Evolutionary conservation across 1,140 invertebrate species (phyloP).

Genomic region (Dendrolimus kikuchii): DNA sequence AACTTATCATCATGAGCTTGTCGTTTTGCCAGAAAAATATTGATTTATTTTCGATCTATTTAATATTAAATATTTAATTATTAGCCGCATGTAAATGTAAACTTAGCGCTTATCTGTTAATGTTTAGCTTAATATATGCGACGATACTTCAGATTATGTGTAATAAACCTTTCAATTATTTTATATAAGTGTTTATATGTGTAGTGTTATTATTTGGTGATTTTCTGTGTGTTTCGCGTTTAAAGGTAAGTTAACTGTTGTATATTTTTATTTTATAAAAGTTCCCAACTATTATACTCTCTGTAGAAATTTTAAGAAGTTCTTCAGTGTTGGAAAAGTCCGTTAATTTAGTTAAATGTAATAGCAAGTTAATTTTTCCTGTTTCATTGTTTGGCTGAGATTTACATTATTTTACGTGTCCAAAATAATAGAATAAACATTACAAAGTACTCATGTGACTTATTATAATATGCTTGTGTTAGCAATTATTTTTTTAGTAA

Average conservation of each 20-base stretch:
- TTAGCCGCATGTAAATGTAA: neutral
- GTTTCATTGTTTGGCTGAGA: no score
- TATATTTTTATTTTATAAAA: no score
- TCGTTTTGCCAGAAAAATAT: slow-evolving; percentile 13
- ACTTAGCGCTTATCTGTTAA: slow-evolving; percentile 4
- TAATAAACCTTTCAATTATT: slow-evolving; percentile 9
- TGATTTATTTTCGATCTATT: slow-evolving; percentile 11
- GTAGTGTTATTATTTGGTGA: slow-evolving; percentile 3
- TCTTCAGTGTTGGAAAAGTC: no score
- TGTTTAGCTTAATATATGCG: slow-evolving; percentile 6
- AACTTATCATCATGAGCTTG: slow-evolving; percentile 11
- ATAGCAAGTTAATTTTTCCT: no score
- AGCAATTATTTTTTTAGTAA: no score
- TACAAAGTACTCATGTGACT: no score
- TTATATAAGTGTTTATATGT: slow-evolving; percentile 3
- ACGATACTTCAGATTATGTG: slow-evolving; percentile 13
- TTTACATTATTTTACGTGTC: no score
- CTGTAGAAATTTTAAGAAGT: no score
- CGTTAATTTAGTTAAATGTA: no score
- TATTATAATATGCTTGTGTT: no score
- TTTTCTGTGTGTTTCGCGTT: neutral
- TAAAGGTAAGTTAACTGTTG: neutral
- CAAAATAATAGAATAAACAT: no score
- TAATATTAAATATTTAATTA: slow-evolving; percentile 1
- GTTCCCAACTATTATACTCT: no score